Percentiles rank a stretch among this genome's conserved stretches.
Conservation (phyloP, 2,797 vertebrate genomes). For the Silurus lanzhouensis region DNA sequence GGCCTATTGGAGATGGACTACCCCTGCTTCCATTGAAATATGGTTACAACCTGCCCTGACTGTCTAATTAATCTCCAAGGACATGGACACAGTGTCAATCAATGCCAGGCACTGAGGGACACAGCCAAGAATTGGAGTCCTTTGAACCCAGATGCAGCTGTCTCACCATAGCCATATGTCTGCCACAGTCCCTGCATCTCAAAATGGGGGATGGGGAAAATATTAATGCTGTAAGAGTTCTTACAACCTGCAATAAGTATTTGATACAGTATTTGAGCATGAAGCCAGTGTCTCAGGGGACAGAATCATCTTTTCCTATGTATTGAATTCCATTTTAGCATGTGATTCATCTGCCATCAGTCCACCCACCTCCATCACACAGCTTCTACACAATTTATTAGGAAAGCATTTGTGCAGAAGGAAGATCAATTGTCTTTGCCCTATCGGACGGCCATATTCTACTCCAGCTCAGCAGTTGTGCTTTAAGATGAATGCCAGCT, state of each 20-base stretch:
- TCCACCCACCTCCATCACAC: conserved; percentile 45
- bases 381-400: conserved; percentile 48
- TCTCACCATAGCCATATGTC: conserved; percentile 26
- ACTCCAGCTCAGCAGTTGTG: conserved; percentile 9
- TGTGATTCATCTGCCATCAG: conserved; percentile 67
- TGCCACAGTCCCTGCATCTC: conserved; percentile 34
- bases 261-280: background rate
- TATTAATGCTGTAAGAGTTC: conserved; percentile 19
- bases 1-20: conserved; percentile 49
- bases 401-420: conserved; percentile 59
- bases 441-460: background rate
- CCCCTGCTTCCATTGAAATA: conserved; percentile 50
- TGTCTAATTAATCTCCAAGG: conserved; percentile 50
- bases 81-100: conserved; percentile 46
- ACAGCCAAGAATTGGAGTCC: conserved; percentile 21
- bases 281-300: conserved; percentile 22
- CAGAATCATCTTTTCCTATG: conserved; percentile 38
- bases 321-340: conserved; percentile 55
- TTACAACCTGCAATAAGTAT: conserved; percentile 1
- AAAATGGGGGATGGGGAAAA: conserved; percentile 15
- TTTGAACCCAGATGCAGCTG: conserved; percentile 28
- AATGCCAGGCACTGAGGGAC: conserved; percentile 23
- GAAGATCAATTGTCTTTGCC: conserved; percentile 58
- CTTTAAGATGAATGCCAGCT: conserved; percentile 56
- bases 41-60: conserved; percentile 10